Percentiles rank a stretch among this genome's conserved stretches.
These are phyloP conservation scores for Lypha dubia DNA, from an alignment of 2,888 invertebrate genomes.

Conservation along the genomic window DNA sequence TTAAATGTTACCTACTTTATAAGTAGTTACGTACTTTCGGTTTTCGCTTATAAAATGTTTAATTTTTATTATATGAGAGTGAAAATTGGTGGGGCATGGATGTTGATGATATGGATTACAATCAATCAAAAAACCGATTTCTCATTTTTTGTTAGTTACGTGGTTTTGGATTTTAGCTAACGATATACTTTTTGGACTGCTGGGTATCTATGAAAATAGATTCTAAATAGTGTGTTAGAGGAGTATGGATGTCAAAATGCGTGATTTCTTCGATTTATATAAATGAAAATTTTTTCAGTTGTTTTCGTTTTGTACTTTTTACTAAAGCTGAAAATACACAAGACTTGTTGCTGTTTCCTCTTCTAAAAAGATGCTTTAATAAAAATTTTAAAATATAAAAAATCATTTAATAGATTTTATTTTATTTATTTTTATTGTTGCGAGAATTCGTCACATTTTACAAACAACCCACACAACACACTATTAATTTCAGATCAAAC, in stretches of 20 bases:
- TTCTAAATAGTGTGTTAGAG: not conserved
- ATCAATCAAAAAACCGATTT: too few relatives aligned
- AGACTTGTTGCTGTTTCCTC: not conserved
- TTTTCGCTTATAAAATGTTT: too few relatives aligned
- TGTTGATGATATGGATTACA: too few relatives aligned
- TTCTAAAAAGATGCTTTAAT: slow-evolving; percentile 19
- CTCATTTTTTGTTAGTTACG: too few relatives aligned
- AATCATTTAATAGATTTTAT: slow-evolving; percentile 9
- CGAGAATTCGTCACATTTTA: slow-evolving; percentile 52
- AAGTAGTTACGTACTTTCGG: too few relatives aligned
- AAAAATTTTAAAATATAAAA: not conserved
- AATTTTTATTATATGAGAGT: too few relatives aligned
- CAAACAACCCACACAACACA: slow-evolving; percentile 62
- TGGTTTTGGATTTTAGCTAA: too few relatives aligned
- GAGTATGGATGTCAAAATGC: slow-evolving; percentile 31
- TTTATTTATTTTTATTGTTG: slow-evolving; percentile 13
- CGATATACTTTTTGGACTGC: not conserved
- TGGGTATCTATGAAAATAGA: not conserved
- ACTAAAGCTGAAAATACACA: slow-evolving; percentile 26
- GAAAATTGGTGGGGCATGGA: too few relatives aligned
- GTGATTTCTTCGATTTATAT: slow-evolving; percentile 41
- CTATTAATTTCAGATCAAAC: slow-evolving; percentile 53
- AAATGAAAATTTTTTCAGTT: slow-evolving; percentile 57
- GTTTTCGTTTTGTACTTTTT: slow-evolving; percentile 9
- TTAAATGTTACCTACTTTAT: too few relatives aligned